Evolutionary conservation across 2,797 vertebrate species (phyloP).

Genomic region (Anguilla obscura): DNA sequence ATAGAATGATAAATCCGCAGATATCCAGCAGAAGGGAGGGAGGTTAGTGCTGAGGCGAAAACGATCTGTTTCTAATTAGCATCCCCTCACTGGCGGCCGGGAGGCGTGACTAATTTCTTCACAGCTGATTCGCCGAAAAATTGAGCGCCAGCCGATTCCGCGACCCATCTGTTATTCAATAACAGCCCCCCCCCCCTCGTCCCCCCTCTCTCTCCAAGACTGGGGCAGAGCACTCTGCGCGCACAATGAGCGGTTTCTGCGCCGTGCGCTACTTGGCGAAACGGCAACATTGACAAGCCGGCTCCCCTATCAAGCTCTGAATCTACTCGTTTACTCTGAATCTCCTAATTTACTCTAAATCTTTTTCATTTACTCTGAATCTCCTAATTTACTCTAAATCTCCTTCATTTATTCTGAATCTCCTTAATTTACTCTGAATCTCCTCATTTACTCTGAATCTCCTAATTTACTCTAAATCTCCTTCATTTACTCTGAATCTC

Average conservation of each 20-base stretch:
- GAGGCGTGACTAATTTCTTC: constrained; percentile 40
- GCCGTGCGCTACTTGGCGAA: neutral
- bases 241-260: neutral
- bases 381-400: too few species aligned
- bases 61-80: constrained; percentile 40
- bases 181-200: neutral
- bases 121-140: constrained; percentile 16
- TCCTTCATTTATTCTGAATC: too few species aligned
- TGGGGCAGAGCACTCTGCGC: neutral
- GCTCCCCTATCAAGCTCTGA: constrained; percentile 1
- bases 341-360: too few species aligned
- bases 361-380: too few species aligned
- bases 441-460: too few species aligned
- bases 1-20: neutral
- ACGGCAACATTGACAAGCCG: neutral
- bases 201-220: neutral
- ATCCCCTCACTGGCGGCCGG: constrained; percentile 24
- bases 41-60: constrained; percentile 21
- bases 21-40: neutral
- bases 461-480: too few species aligned
- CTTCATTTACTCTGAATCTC: too few species aligned
- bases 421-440: neutral
- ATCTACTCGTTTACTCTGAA: too few species aligned
- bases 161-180: constrained; percentile 34
- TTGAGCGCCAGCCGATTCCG: constrained; percentile 8